These are phyloP conservation scores for Pammene aurita DNA, from an alignment of 2,888 invertebrate species.

Conservation along the genomic window DNA sequence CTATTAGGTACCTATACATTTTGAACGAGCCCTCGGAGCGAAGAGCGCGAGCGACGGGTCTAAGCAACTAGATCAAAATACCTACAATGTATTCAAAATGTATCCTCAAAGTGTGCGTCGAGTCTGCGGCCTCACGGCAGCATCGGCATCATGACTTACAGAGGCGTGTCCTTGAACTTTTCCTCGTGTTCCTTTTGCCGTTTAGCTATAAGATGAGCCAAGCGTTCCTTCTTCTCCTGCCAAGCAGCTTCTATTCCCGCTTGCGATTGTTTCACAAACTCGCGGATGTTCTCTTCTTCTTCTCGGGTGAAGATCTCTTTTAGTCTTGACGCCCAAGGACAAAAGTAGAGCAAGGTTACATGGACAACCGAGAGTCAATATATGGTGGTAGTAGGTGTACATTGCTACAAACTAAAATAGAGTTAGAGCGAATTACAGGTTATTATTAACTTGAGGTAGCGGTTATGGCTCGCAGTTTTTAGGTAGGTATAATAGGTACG, in stretches of 20 bases:
- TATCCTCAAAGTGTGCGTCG: too few species aligned
- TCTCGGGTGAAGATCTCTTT: constrained; percentile 73
- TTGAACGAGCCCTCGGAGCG: too few species aligned
- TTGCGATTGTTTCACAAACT: constrained; percentile 81
- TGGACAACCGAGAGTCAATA: neutral
- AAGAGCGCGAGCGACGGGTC: too few species aligned
- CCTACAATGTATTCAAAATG: too few species aligned
- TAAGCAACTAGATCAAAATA: too few species aligned
- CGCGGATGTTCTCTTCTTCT: constrained; percentile 77
- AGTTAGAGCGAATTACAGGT: too few species aligned
- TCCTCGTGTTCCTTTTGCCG: constrained; percentile 81
- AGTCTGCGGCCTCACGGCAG: too few species aligned
- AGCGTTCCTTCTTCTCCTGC: constrained; percentile 76
- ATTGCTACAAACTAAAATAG: too few species aligned
- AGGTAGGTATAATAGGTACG: too few species aligned
- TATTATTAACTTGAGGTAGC: too few species aligned
- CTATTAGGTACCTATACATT: too few species aligned
- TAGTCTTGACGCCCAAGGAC: constrained; percentile 58
- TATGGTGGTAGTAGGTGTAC: neutral
- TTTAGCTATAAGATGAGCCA: constrained; percentile 73
- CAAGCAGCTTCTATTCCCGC: constrained; percentile 74
- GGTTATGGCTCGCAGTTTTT: too few species aligned
- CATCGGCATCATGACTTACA: constrained; percentile 56
- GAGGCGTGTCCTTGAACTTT: constrained; percentile 68
- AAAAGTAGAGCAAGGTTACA: neutral